These are phyloP conservation scores for Loxodonta africana DNA, from an alignment of 2,113 vertebrate species.

Conservation along the genomic window DNA sequence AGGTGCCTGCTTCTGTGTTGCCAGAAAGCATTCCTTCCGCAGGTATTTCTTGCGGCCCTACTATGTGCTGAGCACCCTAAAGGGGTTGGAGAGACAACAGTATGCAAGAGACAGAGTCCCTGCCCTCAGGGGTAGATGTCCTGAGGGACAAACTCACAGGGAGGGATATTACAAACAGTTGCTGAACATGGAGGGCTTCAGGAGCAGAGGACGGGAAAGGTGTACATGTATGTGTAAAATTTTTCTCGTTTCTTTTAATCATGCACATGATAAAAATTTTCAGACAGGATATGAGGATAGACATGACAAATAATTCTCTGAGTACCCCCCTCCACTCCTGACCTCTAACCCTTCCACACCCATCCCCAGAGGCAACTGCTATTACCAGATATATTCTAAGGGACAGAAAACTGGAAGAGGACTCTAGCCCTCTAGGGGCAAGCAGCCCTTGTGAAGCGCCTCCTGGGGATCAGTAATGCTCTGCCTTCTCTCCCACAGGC, in stretches of 20 bases:
- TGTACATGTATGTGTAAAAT: too few species aligned
- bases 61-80: too few species aligned
- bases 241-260: neutral
- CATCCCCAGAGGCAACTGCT: neutral
- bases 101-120: too few species aligned
- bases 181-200: accelerated
- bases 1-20: neutral
- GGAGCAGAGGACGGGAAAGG: accelerated
- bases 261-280: neutral
- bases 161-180: neutral
- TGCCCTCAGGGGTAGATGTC: neutral
- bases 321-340: neutral
- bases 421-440: neutral
- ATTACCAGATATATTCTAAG: neutral
- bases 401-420: neutral
- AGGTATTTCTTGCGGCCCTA: neutral
- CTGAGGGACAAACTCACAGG: neutral
- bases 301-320: neutral
- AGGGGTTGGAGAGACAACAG: neutral
- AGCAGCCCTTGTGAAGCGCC: neutral
- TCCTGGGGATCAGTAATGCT: neutral
- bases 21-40: neutral
- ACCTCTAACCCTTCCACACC: neutral
- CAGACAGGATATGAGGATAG: neutral
- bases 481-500: neutral